Evolutionary conservation across 30 jellyfish, hydroid and myxozoan genomes (phyloP).

Genomic region (Pelagia noctiluca): DNA sequence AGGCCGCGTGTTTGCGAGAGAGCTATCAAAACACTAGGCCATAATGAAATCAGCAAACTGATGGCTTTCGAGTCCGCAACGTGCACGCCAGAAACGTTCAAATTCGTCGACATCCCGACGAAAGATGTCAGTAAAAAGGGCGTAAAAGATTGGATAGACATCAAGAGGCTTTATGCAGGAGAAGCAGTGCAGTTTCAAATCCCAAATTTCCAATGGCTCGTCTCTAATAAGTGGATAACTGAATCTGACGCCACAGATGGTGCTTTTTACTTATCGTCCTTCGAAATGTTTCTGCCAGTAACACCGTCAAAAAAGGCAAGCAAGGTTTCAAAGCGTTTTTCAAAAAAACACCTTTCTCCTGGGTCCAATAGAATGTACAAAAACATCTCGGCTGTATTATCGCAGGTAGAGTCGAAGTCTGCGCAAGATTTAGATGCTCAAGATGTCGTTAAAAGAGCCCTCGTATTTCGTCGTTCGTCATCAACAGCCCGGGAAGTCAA

Average conservation of each 20-base stretch:
- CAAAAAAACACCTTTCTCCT: too few relatives aligned
- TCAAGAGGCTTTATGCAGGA: conserved; percentile 36
- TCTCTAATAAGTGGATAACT: conserved; percentile 44
- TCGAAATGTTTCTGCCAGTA: conserved; percentile 38
- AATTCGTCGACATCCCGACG: conserved; percentile 41
- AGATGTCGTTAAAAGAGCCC: neutral
- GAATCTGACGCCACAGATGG: conserved; percentile 25
- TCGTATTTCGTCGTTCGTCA: neutral
- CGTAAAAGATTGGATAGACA: conserved; percentile 15
- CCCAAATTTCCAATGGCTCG: conserved; percentile 57
- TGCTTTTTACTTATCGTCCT: conserved; percentile 15
- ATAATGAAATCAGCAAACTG: conserved; percentile 25
- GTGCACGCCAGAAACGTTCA: conserved; percentile 23
- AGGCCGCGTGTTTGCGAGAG: conserved; percentile 26
- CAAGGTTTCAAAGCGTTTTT: neutral
- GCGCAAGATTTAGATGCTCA: too few relatives aligned
- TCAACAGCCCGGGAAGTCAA: neutral
- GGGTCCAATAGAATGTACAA: too few relatives aligned
- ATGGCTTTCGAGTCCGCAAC: conserved; percentile 12
- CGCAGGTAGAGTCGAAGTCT: too few relatives aligned
- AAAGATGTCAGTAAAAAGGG: neutral
- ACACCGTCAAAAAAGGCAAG: neutral
- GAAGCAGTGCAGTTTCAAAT: conserved; percentile 42
- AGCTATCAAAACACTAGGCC: conserved; percentile 19
- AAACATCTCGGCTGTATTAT: too few relatives aligned